Evolutionary conservation across 2,113 vertebrate genomes (phyloP).

Genomic region (Paramisgurnus dabryanus): DNA sequence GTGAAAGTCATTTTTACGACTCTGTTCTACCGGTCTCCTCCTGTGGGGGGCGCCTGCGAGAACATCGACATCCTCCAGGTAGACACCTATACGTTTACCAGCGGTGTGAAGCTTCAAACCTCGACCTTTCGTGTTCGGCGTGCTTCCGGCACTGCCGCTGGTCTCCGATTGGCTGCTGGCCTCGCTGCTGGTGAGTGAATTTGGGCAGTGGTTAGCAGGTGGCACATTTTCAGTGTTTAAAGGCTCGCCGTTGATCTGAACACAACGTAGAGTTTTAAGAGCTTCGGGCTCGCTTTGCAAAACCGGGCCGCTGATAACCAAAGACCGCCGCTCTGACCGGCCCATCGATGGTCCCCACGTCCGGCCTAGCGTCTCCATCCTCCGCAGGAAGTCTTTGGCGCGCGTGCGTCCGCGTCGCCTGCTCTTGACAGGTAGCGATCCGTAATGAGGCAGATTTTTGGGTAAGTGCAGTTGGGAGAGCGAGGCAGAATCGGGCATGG

Average conservation of each 20-base stretch:
- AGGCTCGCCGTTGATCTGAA: constrained; percentile 76
- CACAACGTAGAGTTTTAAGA: constrained; percentile 81
- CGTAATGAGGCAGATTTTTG: constrained; percentile 71
- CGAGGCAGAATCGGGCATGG: constrained; percentile 75
- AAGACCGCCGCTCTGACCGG: constrained; percentile 64
- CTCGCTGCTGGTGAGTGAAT: constrained; percentile 63
- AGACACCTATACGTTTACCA: constrained; percentile 88
- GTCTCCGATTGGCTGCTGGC: constrained; percentile 73
- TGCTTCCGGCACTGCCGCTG: constrained; percentile 65
- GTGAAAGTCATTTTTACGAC: constrained; percentile 80
- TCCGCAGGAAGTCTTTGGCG: constrained; percentile 88
- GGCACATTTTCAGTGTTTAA: constrained; percentile 47
- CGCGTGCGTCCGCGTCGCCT: constrained; percentile 80
- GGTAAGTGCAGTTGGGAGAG: constrained; percentile 67
- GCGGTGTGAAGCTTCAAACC: constrained; percentile 73
- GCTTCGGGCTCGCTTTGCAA: constrained; percentile 83
- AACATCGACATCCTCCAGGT: constrained; percentile 88
- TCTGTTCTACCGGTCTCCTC: constrained; percentile 72
- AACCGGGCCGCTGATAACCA: constrained; percentile 85
- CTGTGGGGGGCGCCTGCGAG: constrained; percentile 69
- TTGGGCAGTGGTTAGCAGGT: constrained; percentile 21
- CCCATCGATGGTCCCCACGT: constrained; percentile 79
- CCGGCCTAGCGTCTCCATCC: constrained; percentile 87
- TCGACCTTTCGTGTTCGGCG: constrained; percentile 65
- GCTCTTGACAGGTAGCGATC: constrained; percentile 79